Evolutionary conservation across 2,888 invertebrate genomes (phyloP).

Genomic region (Callosobruchus maculatus): DNA sequence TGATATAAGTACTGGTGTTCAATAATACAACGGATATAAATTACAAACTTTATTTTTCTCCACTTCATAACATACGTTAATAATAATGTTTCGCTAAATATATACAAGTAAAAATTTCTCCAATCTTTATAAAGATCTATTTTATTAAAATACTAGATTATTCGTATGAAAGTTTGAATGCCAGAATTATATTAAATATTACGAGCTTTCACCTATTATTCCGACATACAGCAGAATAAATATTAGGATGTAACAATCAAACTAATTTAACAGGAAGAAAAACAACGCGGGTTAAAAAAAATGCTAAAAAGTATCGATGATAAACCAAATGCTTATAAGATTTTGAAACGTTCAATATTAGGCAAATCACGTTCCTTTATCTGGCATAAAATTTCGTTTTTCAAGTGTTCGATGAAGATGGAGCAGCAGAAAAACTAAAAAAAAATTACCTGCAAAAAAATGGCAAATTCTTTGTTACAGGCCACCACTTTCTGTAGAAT

Average conservation of each 20-base stretch:
- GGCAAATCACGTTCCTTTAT: neutral
- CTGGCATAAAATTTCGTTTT: neutral
- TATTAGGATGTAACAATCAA: neutral
- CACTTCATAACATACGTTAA: neutral
- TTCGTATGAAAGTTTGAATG: neutral
- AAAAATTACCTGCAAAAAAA: too few species aligned
- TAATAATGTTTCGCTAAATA: constrained; percentile 4
- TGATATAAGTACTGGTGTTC: neutral
- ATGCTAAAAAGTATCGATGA: neutral
- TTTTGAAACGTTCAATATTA: neutral
- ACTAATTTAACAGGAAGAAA: neutral
- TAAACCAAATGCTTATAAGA: neutral
- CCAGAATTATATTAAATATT: neutral
- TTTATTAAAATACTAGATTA: constrained; percentile 12
- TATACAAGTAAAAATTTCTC: constrained; percentile 15
- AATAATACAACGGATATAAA: neutral
- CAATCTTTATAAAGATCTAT: constrained; percentile 11
- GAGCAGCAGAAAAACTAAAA: too few species aligned
- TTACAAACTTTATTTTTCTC: neutral
- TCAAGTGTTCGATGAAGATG: too few species aligned
- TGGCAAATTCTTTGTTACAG: too few species aligned
- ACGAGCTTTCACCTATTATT: neutral
- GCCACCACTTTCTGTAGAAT: too few species aligned
- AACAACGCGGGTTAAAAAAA: neutral
- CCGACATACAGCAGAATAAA: neutral